phyloP scores from a whole-genome alignment of 2,888 invertebrate species.

The Parnassius smintheus region DNA sequence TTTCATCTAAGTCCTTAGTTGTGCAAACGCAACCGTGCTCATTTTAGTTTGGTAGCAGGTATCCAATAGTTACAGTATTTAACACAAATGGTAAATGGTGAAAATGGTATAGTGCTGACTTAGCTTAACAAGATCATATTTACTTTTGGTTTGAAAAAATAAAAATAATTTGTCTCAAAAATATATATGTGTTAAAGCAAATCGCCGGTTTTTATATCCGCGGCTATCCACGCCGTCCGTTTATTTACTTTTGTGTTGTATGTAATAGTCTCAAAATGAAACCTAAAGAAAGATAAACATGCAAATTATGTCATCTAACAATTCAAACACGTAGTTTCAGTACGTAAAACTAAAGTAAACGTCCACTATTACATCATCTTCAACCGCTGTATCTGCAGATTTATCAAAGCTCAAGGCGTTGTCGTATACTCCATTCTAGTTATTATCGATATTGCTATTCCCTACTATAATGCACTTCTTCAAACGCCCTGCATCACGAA shows the following conservation, averaged over 20 bases:
- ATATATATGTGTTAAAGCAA: too few species aligned
- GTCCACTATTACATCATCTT: constrained; percentile 17
- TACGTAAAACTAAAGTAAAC: constrained; percentile 18
- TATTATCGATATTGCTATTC: constrained; percentile 38
- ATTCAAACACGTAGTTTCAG: neutral
- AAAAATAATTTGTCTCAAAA: too few species aligned
- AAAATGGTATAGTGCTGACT: too few species aligned
- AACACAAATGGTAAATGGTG: too few species aligned
- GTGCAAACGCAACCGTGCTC: too few species aligned
- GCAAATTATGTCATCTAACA: constrained; percentile 15
- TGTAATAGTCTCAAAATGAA: neutral
- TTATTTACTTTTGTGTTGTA: neutral
- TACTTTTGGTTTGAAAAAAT: too few species aligned
- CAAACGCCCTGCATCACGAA: constrained; percentile 50
- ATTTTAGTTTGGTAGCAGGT: too few species aligned
- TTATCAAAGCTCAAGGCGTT: constrained; percentile 20
- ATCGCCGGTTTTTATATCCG: too few species aligned
- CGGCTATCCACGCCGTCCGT: too few species aligned
- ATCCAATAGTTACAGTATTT: too few species aligned
- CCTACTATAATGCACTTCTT: constrained; percentile 41
- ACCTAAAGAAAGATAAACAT: constrained; percentile 19
- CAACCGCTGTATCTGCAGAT: constrained; percentile 16
- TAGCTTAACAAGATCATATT: too few species aligned
- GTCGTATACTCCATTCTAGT: constrained; percentile 23
- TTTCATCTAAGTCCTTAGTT: too few species aligned